Base-by-base conservation (phyloP, 2,888 invertebrate species). In the Zygaena filipendulae region DNA sequence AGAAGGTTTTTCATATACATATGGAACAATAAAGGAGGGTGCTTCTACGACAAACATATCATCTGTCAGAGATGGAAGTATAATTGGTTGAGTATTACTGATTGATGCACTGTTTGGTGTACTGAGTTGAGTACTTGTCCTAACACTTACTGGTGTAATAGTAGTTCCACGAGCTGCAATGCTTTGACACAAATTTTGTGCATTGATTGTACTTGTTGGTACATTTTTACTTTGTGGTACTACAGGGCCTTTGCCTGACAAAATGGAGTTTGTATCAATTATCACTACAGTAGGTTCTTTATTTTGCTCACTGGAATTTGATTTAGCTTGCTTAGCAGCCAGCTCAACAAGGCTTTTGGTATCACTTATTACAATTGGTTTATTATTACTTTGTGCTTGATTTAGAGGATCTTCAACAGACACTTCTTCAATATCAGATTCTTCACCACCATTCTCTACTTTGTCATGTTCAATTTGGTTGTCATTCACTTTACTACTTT, bases 21-120 rank as follows among this genome's bases (percentile, higher is more conserved):
- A 95, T 19, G 95, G 95, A 41, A 95, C 94, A 60, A 95, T 94
- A 55, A 95, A 94, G 19, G 93, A 93, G 6, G 95, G 94, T 13
- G 94, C 94, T 71, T 95, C 94, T 12, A 95, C 89, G 12, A 94
- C 93, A 70, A 91, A 94, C 90, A 94, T 93, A 47, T 94, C 93
- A 64, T 95, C 94, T 19, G 93, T 93, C 11, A 95, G 69, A 8
- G 92, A 91, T 9, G 92, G 92, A 48, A 94, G 64, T 40, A 92
- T 77, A 32, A 62, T 74, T 21, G 71, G 62, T 43, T 66, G 70
- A 10, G 68, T 47, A n/a, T n/a, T n/a, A 23, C 52, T 36, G 13
- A 56, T 47, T 8, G 49, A 28, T 10, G 38, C 21, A 37, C 32
- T 47, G 23, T 45, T 47, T 32, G 43, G 46, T 24, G 38, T 38